Percentiles rank a stretch among this genome's conserved stretches.
These are phyloP conservation scores for Eristalis pertinax DNA, from an alignment of 2,888 invertebrate genomes.

Conservation along the genomic window DNA sequence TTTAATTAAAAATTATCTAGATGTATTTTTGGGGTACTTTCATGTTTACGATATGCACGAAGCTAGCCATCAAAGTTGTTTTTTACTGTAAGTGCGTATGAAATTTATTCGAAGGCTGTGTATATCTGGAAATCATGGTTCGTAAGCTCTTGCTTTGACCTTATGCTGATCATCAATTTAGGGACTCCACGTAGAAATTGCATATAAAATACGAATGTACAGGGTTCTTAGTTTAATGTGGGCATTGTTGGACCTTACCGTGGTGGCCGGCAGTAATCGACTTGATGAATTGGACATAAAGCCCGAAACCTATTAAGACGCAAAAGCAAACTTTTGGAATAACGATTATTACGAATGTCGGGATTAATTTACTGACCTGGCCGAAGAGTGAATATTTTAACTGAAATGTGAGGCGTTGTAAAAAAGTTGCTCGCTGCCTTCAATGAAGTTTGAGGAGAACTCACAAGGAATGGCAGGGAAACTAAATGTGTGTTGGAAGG, in stretches of 20 bases:
- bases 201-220: background rate
- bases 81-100: slow-evolving; percentile 36
- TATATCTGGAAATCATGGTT: background rate
- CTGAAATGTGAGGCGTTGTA: background rate
- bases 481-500: too few species aligned
- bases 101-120: slow-evolving; percentile 7
- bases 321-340: background rate
- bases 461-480: background rate
- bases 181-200: background rate
- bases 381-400: background rate
- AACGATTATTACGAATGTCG: background rate
- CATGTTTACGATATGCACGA: slow-evolving; percentile 56
- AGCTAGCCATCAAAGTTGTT: slow-evolving; percentile 35
- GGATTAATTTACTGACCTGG: background rate
- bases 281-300: background rate
- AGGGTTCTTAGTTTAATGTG: background rate
- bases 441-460: background rate
- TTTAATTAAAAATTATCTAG: slow-evolving; percentile 64
- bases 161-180: background rate
- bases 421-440: background rate
- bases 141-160: background rate
- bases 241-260: background rate
- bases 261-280: background rate
- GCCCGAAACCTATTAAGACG: background rate
- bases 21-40: slow-evolving; percentile 45